A percentile compares a stretch with the other conserved stretches of the same genome.
Conservation (phyloP, 2,888 invertebrate genomes). For the Nudaria mundana region DNA sequence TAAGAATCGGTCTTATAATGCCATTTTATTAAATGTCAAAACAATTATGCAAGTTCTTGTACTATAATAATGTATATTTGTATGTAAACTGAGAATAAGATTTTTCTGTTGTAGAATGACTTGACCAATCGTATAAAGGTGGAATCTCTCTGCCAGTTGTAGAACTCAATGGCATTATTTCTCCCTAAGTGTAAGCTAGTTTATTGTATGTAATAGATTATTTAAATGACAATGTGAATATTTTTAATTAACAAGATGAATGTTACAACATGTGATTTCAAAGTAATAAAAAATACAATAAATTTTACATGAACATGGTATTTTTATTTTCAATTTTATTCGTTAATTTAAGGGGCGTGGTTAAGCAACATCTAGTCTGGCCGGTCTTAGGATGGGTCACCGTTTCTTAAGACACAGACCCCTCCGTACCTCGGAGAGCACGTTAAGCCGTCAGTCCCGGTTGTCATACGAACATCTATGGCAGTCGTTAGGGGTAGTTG, state of each 20-base stretch:
- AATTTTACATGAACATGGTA: conserved; percentile 77
- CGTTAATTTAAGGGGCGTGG: no score
- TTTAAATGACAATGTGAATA: conserved; percentile 85
- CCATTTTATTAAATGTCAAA: conserved; percentile 76
- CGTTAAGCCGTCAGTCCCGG: no score
- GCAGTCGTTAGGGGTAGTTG: no score
- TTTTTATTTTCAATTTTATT: no score
- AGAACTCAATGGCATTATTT: conserved; percentile 80
- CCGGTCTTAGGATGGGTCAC: no score
- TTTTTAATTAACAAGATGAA: conserved; percentile 85
- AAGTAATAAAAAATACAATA: conserved; percentile 83
- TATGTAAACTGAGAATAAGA: conserved; percentile 68
- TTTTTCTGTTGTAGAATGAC: conserved; percentile 70
- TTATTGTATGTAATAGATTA: conserved; percentile 82
- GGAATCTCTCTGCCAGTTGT: conserved; percentile 58
- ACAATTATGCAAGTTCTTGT: conserved; percentile 71
- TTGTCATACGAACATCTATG: no score
- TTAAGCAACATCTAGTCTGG: no score
- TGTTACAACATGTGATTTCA: conserved; percentile 83
- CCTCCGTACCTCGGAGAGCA: no score
- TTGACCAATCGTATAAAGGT: conserved; percentile 76
- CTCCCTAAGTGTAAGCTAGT: conserved; percentile 79
- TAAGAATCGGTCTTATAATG: conserved; percentile 72
- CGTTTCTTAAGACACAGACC: no score
- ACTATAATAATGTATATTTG: conserved; percentile 78